Base-by-base conservation (phyloP, 2,797 vertebrate genomes). In the Choloepus didactylus region DNA sequence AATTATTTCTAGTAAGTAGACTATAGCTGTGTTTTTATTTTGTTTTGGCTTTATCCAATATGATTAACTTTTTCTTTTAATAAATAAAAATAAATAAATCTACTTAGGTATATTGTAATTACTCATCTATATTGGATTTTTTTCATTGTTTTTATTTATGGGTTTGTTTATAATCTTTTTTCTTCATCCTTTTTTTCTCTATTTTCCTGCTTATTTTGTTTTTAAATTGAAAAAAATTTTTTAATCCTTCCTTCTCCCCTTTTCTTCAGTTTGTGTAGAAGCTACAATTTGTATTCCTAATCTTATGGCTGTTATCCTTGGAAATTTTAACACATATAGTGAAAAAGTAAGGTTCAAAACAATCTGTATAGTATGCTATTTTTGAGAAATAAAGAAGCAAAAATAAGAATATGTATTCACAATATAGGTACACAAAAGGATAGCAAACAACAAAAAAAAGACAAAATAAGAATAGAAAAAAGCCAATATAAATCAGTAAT, bases 351-450 rank as follows among this genome's bases (percentile, higher is more conserved):
- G 49, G 3, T 51, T 31, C 25, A 64, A 73, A 73, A 51, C 25
- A 83, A 64, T 72, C 77, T 72, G 77, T 38, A 23, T 38, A 18
- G 5, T 46, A 23, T 51, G 16, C 79, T 64, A 25, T 62, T 46
- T 90, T 90, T 21, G 12, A 91, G 67, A 91, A 73, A 91, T 62
- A 51, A 59, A 59, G 25, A 60, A 25, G 88, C 6, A 79, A 82
- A 90, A 60, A 59, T 62, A 25, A 72, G 41, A 41, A 25, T 35
- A 73, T 41, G 23, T 83, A 31, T 41, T 73, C 27, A 64, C 46
- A 41, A 72, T 64, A 46, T 41, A 83, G 73, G 51, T 75, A 64
- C 59, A 75, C 83, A 54, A 91, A 70, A 72, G 25, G 25, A 72
- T 3, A 64, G 67, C 12, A 59, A 54, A 35, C 35, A 35, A 35